A percentile compares a stretch with the other conserved stretches of the same genome.
These are phyloP conservation scores for Panthera tigris DNA, from an alignment of 2,113 vertebrate genomes.

Conservation along the genomic window DNA sequence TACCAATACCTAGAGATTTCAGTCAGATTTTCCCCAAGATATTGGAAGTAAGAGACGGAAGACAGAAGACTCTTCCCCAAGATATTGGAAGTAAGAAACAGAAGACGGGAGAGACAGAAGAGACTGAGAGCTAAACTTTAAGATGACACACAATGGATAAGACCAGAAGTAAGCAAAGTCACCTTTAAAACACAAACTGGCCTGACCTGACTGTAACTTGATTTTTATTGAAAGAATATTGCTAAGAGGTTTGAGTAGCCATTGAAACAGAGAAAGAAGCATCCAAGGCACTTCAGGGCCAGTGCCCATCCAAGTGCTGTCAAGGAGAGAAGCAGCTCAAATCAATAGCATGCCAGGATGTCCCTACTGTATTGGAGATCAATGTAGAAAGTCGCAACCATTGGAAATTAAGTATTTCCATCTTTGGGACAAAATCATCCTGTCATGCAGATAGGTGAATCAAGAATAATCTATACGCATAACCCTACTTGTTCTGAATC, in stretches of 20 bases:
- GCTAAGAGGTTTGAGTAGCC: conserved; percentile 34
- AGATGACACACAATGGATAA: not conserved
- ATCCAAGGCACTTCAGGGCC: not conserved
- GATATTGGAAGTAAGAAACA: not conserved
- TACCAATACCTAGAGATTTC: not conserved
- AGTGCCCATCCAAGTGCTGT: not conserved
- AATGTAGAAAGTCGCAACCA: not conserved
- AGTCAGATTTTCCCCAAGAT: not conserved
- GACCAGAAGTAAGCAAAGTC: conserved; percentile 23
- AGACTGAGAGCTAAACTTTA: not conserved
- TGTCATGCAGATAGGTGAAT: not conserved
- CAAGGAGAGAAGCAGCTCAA: not conserved
- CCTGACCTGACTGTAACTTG: conserved; percentile 39
- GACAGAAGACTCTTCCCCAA: not conserved
- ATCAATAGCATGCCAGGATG: not conserved
- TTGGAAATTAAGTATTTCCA: not conserved
- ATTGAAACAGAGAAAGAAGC: conserved; percentile 57
- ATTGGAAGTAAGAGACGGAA: too few relatives aligned
- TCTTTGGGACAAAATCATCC: not conserved
- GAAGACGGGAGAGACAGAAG: not conserved
- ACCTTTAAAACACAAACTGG: conserved; percentile 38
- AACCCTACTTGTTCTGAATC: not conserved
- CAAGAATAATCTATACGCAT: not conserved
- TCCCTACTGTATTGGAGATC: not conserved
- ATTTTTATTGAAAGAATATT: conserved; percentile 60